Base-by-base conservation (phyloP, 2,113 vertebrate genomes). In the Forbesichthys papilliferus region DNA sequence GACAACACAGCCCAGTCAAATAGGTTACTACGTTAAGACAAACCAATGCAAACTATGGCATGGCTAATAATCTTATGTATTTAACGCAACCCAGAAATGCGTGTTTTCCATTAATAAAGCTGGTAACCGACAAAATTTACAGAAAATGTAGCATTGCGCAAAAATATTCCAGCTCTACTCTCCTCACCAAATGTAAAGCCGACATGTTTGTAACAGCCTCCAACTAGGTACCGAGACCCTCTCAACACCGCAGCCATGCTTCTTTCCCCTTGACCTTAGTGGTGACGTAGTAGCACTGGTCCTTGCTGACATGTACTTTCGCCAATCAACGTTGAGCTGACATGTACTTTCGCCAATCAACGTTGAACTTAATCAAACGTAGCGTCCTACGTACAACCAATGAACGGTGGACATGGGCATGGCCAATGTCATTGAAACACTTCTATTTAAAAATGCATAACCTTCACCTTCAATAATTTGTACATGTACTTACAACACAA, bases 211-310 rank as follows among this genome's bases (percentile, higher is more conserved):
- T 56, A 59, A 57, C 82, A 90, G 69, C 86, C 84, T 82, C 86
- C 85, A 53, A 86, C 75, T 20, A 93, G 64, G 66, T 65, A 91
- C 66, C 84, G 85, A 81, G 87, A 87, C 42, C 84, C 81, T 83
- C 90, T 89, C 33, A 94, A 64, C 68, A 93, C 71, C 60, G 91
- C 93, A 68, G 93, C 93, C 93, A 94, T 94, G 74, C 89, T 94
- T 92, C 79, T 86, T 85, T 81, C 63, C 78, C 82, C 71, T 74
- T 87, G 85, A 88, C 88, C 86, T 85, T 80, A 66, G 72, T 69
- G 47, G 11, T 75, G 74, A 71, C 79, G 82, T 61, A 10, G 53
- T 7, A 6, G 1, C 76, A 79, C 51, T 10, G 47, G 1, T 49
- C 12, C 0, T 63, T 5, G 87, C 5, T 77, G 89, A 82, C 75